Evolutionary conservation across 2,113 vertebrate species (phyloP), one percentile per base, ranked within the genome.

Genomic region (Axis porcinus): DNA sequence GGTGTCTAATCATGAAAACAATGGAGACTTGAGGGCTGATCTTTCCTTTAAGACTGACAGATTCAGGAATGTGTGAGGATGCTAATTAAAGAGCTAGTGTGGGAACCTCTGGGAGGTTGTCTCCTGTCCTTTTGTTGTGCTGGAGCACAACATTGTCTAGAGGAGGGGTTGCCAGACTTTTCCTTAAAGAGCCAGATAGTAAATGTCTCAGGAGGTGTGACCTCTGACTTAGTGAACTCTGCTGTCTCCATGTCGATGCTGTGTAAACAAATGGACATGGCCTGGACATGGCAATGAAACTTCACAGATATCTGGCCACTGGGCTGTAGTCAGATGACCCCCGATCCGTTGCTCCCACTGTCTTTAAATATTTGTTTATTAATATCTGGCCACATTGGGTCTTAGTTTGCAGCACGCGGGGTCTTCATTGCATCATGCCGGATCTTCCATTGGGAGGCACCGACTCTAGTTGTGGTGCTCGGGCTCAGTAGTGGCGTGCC

Each of bases 381-480:
- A 43, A 27, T 14, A 43, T 43, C 40, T 76, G 40, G 70, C 70
- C 36, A 74, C 11, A 2, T 6, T 12, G 19, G 64, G 64, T 9
- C n/a, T 70, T 36, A 36, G 64, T 36, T 1, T 36, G 64, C 64
- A 23, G n/a, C 64, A 3, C n/a, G 6, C 64, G 0, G n/a, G n/a
- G 64, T 36, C 64, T 36, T 36, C 17, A 4, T 10, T 11, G 19
- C 9, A 2, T 70, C 64, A 11, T 6, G 21, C 67, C 2, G 2
- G n/a, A 6, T 3, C 67, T 74, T 74, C 36, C 21, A 1, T 0
- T 6, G n/a, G 67, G 21, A 74, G 19, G 67, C 67, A 2, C 19
- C 9, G 67, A 6, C 67, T 70, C n/a, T 6, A 25, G 67, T 0
- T 3, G 2, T 6, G 1, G 67, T 6, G n/a, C 19, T 40, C n/a